A percentile compares a stretch with the other conserved stretches of the same genome.
Conservation (phyloP, 1,140 invertebrate genomes). For the Mya arenaria region DNA sequence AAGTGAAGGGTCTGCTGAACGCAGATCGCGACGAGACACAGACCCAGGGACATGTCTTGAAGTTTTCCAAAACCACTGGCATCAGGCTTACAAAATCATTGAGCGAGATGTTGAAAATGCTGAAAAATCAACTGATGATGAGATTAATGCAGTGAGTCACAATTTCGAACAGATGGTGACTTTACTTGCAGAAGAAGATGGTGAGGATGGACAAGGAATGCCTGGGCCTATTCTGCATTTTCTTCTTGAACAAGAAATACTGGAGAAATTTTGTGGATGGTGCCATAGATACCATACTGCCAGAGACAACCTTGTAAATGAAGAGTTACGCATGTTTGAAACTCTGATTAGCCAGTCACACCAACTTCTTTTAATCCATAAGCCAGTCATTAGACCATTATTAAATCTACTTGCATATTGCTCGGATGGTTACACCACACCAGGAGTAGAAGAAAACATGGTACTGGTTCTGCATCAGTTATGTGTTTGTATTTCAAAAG, state of each 20-base stretch:
- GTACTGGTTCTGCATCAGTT: slow-evolving; percentile 95
- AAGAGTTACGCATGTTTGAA: slow-evolving; percentile 91
- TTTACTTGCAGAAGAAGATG: slow-evolving; percentile 91
- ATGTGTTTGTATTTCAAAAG: slow-evolving; percentile 86
- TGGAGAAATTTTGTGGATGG: slow-evolving; percentile 83
- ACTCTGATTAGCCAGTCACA: slow-evolving; percentile 88
- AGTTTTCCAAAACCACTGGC: slow-evolving; percentile 97
- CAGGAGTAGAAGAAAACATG: slow-evolving; percentile 92
- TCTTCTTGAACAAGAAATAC: slow-evolving; percentile 81
- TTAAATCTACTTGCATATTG: slow-evolving; percentile 91
- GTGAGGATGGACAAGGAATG: slow-evolving; percentile 79
- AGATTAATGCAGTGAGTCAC: slow-evolving; percentile 94
- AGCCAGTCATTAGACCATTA: slow-evolving; percentile 93
- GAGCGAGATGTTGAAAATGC: slow-evolving; percentile 75
- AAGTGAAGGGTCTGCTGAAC: slow-evolving; percentile 39
- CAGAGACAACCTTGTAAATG: slow-evolving; percentile 89
- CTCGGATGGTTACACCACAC: slow-evolving; percentile 83
- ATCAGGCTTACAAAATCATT: slow-evolving; percentile 92
- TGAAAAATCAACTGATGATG: slow-evolving; percentile 85
- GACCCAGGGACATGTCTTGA: slow-evolving; percentile 85
- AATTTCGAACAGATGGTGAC: slow-evolving; percentile 96
- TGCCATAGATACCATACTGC: slow-evolving; percentile 79
- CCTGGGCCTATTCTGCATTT: slow-evolving; percentile 82
- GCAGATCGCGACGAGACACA: slow-evolving; percentile 65
- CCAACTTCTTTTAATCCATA: slow-evolving; percentile 90